phyloP scores from a whole-genome alignment of 2,113 vertebrate species.

The Oryctolagus cuniculus region mOryCun1.1 NC_091441.1:95947501-95948000 shows the following conservation, averaged over 20 bases:
- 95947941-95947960: conserved; percentile 14
- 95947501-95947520: background rate
- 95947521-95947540: conserved; percentile 14
- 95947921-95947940: conserved; percentile 90
- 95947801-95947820: conserved; percentile 68
- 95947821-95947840: conserved; percentile 93
- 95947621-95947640: background rate
- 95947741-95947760: background rate
- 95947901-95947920: conserved; percentile 96
- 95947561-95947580: conserved; percentile 10
- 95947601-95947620: conserved; percentile 12
- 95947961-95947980: background rate
- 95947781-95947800: conserved; percentile 8
- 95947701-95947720: background rate
- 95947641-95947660: background rate
- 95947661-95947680: background rate
- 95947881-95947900: conserved; percentile 96
- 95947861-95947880: conserved; percentile 95
- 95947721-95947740: background rate
- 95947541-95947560: background rate
- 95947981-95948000: background rate
- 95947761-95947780: background rate
- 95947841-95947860: conserved; percentile 97
- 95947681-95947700: background rate
- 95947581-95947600: conserved; percentile 35